Evolutionary conservation across 2,113 vertebrate species (phyloP), one percentile per base, ranked within the genome.

Genomic region (Machaerirhynchus nigripectus): DNA sequence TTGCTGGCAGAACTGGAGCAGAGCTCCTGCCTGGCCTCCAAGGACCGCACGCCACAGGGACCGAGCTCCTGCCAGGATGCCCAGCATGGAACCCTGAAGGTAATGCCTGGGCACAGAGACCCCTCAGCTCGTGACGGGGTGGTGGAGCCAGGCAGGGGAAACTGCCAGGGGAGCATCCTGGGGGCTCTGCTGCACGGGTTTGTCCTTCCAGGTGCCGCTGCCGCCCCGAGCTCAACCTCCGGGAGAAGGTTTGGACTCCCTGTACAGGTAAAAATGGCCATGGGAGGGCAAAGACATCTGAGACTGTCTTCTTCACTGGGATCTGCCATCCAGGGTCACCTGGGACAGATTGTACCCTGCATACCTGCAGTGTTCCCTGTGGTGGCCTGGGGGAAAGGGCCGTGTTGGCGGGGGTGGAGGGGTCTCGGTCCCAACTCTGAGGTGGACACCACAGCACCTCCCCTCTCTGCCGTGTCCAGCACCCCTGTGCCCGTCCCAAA

Each of bases 1-100:
- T 94, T 98, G 75, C 91, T 98, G 81, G 96, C 87, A 47, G 97
- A 98, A 76, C 85, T 98, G 94, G 98, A 98, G 67, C 65, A 87
- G 60, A 97, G 96, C 35, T 93, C 93, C 19, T 7, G 1, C 19
- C 59, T 14, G 7, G 65, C 76, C 40, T 42, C 27, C 44, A 49
- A 79, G 27, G 76, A 67, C 31, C 2, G 3, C 6, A 9, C 2
- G 15, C 10, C 60, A 7, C 56, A 44, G 69, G 49, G 42, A 13
- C 70, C 18, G 1, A 56, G 37, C 60, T 84, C 91, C 70, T 37
- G 55, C 61, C 87, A 91, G 42, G 87, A 65, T 47, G 12, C 27
- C 3, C 50, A 20, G 39, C 61, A 4, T 2, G 60, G 18, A 5
- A 14, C 28, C 59, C 28, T 7, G 31, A 56, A 69, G 84, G 84